These are phyloP conservation scores for Drosophila pruinosa DNA, from an alignment of 1,140 invertebrate species.

Conservation along the genomic window DNA sequence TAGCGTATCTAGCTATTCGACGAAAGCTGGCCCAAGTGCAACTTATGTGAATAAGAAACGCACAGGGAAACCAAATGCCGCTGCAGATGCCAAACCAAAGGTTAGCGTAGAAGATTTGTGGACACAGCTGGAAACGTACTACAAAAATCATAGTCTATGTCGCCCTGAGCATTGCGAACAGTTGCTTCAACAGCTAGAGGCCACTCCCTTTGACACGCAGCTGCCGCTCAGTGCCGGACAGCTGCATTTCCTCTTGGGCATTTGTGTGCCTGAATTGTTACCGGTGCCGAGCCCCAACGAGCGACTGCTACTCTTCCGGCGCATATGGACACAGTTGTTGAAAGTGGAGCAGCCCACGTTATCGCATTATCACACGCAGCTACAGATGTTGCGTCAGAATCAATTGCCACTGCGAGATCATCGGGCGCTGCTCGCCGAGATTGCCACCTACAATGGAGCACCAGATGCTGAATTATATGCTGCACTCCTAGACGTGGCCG, in stretches of 20 bases:
- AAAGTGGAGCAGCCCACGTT: constrained; percentile 42
- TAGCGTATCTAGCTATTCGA: not conserved
- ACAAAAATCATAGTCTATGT: constrained; percentile 56
- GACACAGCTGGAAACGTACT: constrained; percentile 55
- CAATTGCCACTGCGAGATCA: constrained; percentile 50
- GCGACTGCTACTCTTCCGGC: constrained; percentile 48
- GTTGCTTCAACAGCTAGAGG: constrained; percentile 41
- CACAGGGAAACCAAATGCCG: not conserved
- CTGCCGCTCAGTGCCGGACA: constrained; percentile 34
- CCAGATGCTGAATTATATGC: constrained; percentile 55
- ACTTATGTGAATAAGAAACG: not conserved
- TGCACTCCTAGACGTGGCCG: constrained; percentile 81
- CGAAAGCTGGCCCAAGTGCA: not conserved
- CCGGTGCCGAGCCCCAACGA: constrained; percentile 47
- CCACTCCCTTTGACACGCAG: not conserved
- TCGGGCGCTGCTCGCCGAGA: constrained; percentile 58
- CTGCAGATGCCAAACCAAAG: not conserved
- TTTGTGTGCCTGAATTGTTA: constrained; percentile 65
- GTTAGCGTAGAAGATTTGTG: constrained; percentile 40
- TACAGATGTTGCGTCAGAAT: constrained; percentile 65
- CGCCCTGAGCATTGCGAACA: constrained; percentile 52
- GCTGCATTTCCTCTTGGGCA: constrained; percentile 59
- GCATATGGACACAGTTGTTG: constrained; percentile 60
- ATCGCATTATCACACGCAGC: constrained; percentile 52
- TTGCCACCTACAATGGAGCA: constrained; percentile 42